Evolutionary conservation across 2,113 vertebrate genomes (phyloP).

Genomic region (Hystrix cristata): DNA sequence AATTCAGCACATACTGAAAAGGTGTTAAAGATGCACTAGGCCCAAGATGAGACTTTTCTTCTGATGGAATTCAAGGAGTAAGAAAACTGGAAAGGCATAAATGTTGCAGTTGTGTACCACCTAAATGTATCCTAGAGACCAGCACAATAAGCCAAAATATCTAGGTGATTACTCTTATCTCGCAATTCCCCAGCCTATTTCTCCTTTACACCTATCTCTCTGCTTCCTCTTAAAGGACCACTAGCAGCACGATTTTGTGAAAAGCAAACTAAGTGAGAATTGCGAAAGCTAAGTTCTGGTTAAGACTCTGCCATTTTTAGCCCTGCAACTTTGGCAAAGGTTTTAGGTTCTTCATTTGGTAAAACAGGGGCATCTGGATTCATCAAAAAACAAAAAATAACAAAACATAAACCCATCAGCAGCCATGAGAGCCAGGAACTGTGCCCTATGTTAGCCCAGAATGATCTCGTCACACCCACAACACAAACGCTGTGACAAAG

Average conservation of each 20-base stretch:
- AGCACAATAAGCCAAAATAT: neutral
- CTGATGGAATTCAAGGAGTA: slow-evolving; percentile 16
- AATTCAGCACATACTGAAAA: neutral
- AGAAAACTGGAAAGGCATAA: neutral
- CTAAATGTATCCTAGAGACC: neutral
- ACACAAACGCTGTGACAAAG: neutral
- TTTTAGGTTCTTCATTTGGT: neutral
- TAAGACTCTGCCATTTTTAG: neutral
- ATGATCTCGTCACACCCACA: neutral
- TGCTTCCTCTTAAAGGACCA: neutral
- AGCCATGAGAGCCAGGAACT: neutral
- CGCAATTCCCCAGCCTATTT: neutral
- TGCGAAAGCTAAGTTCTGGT: neutral
- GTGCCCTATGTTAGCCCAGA: fast-evolving
- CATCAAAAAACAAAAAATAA: neutral
- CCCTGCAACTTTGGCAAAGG: neutral
- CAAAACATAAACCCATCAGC: neutral
- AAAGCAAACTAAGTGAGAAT: neutral
- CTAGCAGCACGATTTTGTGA: neutral
- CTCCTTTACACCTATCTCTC: neutral
- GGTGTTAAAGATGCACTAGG: slow-evolving; percentile 10
- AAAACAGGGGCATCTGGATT: neutral
- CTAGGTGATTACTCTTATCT: neutral
- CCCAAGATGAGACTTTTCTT: neutral
- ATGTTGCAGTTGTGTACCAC: neutral